These are phyloP conservation scores for Anthonomus grandis DNA, from an alignment of 1,140 invertebrate genomes.

Conservation along the genomic window DNA sequence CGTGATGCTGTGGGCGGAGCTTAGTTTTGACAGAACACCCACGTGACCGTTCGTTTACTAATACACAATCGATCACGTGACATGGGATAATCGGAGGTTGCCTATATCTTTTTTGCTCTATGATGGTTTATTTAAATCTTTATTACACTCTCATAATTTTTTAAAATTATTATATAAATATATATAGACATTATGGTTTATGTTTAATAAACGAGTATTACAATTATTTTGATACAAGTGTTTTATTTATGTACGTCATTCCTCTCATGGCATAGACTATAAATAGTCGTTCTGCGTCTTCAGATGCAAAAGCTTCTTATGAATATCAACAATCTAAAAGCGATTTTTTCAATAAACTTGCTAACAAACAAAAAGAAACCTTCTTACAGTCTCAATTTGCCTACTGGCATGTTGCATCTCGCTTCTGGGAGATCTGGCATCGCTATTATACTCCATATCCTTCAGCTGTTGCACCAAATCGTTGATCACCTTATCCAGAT, in stretches of 20 bases:
- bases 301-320: conserved; percentile 36
- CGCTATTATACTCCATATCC: conserved; percentile 28
- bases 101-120: too few species aligned
- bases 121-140: too few species aligned
- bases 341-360: neutral
- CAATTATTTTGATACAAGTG: conserved; percentile 8
- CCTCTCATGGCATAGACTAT: neutral
- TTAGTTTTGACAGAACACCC: too few species aligned
- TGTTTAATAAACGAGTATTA: conserved; percentile 16
- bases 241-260: conserved; percentile 11
- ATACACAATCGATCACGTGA: too few species aligned
- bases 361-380: neutral
- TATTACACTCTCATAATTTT: too few species aligned
- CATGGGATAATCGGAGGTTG: too few species aligned
- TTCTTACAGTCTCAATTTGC: conserved; percentile 39
- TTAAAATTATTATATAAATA: conserved; percentile 15
- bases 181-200: conserved; percentile 14
- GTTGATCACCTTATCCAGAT: conserved; percentile 39
- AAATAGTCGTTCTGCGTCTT: conserved; percentile 27
- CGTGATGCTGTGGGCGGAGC: too few species aligned
- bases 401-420: conserved; percentile 35
- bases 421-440: conserved; percentile 27
- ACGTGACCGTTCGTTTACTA: too few species aligned
- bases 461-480: conserved; percentile 38
- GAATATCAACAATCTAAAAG: conserved; percentile 39